These are phyloP conservation scores for Phoxinus phoxinus DNA, from an alignment of 2,113 vertebrate genomes.

Conservation along the genomic window DNA sequence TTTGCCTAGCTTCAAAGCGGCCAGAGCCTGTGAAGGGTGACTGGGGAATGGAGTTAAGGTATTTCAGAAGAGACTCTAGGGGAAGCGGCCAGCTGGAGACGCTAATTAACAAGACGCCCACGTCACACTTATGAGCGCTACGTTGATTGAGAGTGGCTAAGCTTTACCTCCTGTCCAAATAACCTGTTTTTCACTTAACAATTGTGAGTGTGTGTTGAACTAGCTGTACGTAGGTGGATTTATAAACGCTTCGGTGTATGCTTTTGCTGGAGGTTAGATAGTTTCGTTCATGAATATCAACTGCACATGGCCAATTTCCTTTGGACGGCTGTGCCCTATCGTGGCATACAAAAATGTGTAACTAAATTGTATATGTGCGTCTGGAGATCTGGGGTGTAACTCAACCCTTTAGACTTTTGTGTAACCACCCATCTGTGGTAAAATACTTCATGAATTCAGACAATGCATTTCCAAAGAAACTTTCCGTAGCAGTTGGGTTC, in stretches of 20 bases:
- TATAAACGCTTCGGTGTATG: slow-evolving; percentile 12
- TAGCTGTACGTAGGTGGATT: slow-evolving; percentile 29
- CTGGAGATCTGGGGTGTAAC: slow-evolving; percentile 18
- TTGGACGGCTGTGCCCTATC: slow-evolving; percentile 30
- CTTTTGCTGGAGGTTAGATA: background rate
- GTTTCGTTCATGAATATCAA: slow-evolving; percentile 17
- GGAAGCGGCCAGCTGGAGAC: slow-evolving; percentile 31
- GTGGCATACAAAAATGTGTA: background rate
- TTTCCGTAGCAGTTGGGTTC: slow-evolving; percentile 35
- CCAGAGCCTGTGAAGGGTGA: slow-evolving; percentile 63
- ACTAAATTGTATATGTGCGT: background rate
- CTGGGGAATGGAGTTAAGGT: slow-evolving; percentile 65
- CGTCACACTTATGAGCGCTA: slow-evolving; percentile 55
- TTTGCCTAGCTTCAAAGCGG: slow-evolving; percentile 76
- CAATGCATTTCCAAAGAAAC: slow-evolving; percentile 31
- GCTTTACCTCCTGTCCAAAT: slow-evolving; percentile 61
- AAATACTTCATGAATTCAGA: slow-evolving; percentile 38
- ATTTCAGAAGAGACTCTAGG: slow-evolving; percentile 57
- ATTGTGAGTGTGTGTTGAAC: slow-evolving; percentile 35
- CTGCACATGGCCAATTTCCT: slow-evolving; percentile 29
- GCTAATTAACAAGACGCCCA: slow-evolving; percentile 63
- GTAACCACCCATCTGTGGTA: slow-evolving; percentile 26
- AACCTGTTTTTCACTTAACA: slow-evolving; percentile 45
- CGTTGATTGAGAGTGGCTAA: slow-evolving; percentile 50
- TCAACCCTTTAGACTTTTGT: slow-evolving; percentile 16